Conservation (phyloP, 2,888 invertebrate species). For the Nomada fabriciana region DNA sequence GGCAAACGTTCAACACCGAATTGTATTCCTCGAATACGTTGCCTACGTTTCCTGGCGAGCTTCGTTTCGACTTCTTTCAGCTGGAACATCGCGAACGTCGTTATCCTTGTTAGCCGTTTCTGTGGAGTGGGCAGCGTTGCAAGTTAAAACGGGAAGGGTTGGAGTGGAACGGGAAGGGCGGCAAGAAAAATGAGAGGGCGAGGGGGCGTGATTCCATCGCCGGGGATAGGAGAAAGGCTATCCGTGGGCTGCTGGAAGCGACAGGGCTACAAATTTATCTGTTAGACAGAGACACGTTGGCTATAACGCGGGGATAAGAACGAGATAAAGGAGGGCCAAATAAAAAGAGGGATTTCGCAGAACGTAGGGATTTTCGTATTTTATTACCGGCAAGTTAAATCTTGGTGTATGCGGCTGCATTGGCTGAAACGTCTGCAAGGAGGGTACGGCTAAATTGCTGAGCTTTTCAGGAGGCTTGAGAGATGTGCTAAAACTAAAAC, state of each 20-base stretch:
- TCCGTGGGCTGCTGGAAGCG: not conserved
- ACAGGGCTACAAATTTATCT: not conserved
- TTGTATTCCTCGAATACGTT: not conserved
- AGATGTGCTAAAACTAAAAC: too few relatives aligned
- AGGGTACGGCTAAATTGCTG: too few relatives aligned
- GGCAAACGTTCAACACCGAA: not conserved
- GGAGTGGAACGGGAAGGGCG: not conserved
- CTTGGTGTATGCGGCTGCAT: too few relatives aligned
- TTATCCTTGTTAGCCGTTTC: not conserved
- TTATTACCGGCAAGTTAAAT: too few relatives aligned
- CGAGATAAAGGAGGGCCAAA: not conserved
- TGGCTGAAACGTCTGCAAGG: too few relatives aligned
- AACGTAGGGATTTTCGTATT: not conserved
- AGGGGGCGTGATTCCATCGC: conserved; percentile 1
- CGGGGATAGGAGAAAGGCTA: not conserved
- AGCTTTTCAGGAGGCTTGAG: too few relatives aligned
- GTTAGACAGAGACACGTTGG: too few relatives aligned
- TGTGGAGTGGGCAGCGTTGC: not conserved
- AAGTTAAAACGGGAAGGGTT: not conserved
- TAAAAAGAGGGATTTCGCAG: conserved; percentile 4
- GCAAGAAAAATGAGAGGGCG: not conserved
- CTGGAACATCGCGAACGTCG: not conserved
- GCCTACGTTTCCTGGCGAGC: too few relatives aligned
- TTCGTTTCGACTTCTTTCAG: not conserved
- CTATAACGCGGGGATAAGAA: too few relatives aligned